A percentile compares a stretch with the other conserved stretches of the same genome.
phyloP scores from a whole-genome alignment of 2,888 invertebrate genomes.

The Candidula unifasciata region DNA sequence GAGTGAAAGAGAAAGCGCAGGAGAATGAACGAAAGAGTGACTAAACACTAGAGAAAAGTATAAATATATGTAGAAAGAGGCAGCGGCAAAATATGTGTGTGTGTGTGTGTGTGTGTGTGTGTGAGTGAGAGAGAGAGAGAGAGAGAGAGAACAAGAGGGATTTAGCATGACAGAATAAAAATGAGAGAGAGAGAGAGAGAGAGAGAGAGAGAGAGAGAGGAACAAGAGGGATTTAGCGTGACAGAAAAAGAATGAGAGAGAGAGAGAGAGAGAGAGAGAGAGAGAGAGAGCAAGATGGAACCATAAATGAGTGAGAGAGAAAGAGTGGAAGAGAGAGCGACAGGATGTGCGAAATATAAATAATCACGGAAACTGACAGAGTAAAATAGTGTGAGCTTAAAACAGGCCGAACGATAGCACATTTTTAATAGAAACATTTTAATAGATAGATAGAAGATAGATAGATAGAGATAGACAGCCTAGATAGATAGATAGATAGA shows the following conservation, averaged over 20 bases:
- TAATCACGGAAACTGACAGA: background rate
- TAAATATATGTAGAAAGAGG: background rate
- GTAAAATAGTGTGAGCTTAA: too few relatives aligned
- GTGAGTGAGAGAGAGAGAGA: constrained; percentile 35
- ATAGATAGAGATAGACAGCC: background rate
- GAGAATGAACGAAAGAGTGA: too few relatives aligned
- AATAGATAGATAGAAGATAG: too few relatives aligned
- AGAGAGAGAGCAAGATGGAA: constrained; percentile 4
- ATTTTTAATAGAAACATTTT: too few relatives aligned
- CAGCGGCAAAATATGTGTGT: background rate
- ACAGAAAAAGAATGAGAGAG: background rate
- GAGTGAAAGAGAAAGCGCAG: too few relatives aligned
- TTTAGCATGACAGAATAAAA: too few relatives aligned
- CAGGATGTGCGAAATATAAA: background rate
- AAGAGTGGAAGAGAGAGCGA: background rate
- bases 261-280: background rate
- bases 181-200: constrained; percentile 43
- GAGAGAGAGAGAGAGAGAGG: constrained; percentile 20
- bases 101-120: background rate
- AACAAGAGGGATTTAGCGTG: background rate
- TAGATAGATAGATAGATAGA: background rate
- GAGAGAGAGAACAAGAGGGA: constrained; percentile 40
- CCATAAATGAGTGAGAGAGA: too few relatives aligned
- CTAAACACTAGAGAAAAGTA: too few relatives aligned
- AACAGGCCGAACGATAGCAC: background rate